Conservation (phyloP, 2,888 invertebrate genomes). For the Netelia virgata region DNA sequence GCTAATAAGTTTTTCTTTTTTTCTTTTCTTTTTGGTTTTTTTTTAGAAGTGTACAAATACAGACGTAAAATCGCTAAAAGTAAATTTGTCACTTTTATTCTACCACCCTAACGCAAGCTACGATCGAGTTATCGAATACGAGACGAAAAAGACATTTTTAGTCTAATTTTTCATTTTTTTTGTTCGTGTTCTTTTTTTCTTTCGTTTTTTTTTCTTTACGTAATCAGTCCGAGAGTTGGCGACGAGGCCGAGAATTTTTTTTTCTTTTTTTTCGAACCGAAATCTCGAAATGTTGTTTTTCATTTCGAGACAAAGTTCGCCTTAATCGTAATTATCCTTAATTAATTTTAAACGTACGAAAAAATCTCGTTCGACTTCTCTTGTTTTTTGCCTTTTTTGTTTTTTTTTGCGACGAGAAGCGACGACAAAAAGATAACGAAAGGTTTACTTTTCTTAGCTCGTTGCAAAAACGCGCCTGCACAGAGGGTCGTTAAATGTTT, state of each 20-base stretch:
- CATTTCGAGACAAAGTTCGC: neutral
- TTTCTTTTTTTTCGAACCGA: slow-evolving; percentile 16
- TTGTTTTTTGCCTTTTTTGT: slow-evolving; percentile 16
- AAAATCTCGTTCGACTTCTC: slow-evolving; percentile 16
- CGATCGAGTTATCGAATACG: neutral
- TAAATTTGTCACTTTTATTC: slow-evolving; percentile 24
- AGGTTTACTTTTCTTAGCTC: too few species aligned
- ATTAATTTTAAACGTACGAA: slow-evolving; percentile 17
- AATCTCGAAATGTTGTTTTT: slow-evolving; percentile 19
- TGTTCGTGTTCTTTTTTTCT: slow-evolving; percentile 6
- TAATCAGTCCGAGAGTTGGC: slow-evolving; percentile 70
- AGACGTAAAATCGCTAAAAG: slow-evolving; percentile 33
- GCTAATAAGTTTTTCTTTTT: slow-evolving; percentile 17
- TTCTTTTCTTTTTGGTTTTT: neutral
- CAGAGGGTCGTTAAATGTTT: slow-evolving; percentile 26
- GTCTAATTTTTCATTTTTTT: slow-evolving; percentile 32
- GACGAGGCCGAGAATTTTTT: slow-evolving; percentile 64
- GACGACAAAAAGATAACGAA: neutral
- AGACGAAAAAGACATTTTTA: slow-evolving; percentile 29
- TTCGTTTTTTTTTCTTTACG: slow-evolving; percentile 62
- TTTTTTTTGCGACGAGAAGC: neutral
- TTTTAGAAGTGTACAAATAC: slow-evolving; percentile 43
- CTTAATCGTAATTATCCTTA: neutral
- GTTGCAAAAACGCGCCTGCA: neutral
- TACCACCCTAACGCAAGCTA: neutral